Conservation (phyloP, 2,888 invertebrate genomes). For the Spialia ferax region DNA sequence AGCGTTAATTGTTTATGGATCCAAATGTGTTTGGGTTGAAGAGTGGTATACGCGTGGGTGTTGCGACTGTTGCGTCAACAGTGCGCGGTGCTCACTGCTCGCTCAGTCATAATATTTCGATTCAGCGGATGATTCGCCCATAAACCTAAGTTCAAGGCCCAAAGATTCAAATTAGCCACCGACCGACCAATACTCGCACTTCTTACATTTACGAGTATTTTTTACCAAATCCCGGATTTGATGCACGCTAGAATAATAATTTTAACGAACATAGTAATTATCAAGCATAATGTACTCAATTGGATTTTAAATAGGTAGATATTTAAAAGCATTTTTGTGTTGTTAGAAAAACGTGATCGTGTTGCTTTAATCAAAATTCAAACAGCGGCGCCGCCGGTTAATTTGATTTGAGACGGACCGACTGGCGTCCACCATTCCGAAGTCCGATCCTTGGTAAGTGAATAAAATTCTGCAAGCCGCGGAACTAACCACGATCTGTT, state of each 20-base stretch:
- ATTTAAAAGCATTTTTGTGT: slow-evolving; percentile 11
- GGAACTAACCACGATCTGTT: slow-evolving; percentile 59
- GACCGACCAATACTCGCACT: background rate
- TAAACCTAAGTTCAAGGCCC: slow-evolving; percentile 35
- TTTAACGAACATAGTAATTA: slow-evolving; percentile 1
- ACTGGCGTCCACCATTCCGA: background rate
- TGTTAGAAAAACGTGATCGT: slow-evolving; percentile 5
- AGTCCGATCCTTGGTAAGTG: background rate
- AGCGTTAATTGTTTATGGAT: slow-evolving; percentile 35
- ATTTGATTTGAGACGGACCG: background rate
- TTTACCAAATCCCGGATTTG: slow-evolving; percentile 23
- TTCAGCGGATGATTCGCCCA: slow-evolving; percentile 32
- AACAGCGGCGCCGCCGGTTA: background rate
- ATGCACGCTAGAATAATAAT: slow-evolving; percentile 11
- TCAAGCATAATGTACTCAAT: background rate
- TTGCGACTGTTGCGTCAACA: slow-evolving; percentile 8
- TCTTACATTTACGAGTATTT: slow-evolving; percentile 13
- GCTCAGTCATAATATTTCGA: slow-evolving; percentile 32
- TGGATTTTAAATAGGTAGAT: background rate
- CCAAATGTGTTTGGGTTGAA: slow-evolving; percentile 46
- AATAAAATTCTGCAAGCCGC: slow-evolving; percentile 7
- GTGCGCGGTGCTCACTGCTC: background rate
- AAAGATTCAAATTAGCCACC: slow-evolving; percentile 11
- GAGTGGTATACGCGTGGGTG: slow-evolving; percentile 51
- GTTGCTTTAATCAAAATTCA: slow-evolving; percentile 7